These are phyloP conservation scores for Sebastes schlegelii DNA, from an alignment of 2,113 vertebrate genomes.

Conservation along the genomic window DNA sequence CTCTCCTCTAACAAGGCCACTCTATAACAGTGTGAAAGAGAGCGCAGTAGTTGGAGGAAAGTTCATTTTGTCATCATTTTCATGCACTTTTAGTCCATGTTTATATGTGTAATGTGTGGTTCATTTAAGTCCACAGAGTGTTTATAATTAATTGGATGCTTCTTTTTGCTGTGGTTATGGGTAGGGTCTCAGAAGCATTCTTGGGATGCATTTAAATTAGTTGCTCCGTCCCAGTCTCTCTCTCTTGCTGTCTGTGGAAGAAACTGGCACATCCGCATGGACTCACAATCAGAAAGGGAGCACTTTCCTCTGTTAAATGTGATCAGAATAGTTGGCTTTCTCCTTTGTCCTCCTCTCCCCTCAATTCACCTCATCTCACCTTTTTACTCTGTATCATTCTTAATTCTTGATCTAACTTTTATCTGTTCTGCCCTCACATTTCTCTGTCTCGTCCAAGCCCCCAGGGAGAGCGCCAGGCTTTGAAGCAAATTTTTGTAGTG, in stretches of 20 bases:
- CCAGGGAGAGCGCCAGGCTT: too few species aligned
- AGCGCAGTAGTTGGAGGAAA: slow-evolving; percentile 12
- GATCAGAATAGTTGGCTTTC: slow-evolving; percentile 9
- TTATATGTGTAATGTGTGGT: background rate
- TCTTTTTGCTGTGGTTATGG: slow-evolving; percentile 11
- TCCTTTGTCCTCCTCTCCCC: background rate
- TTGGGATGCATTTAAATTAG: slow-evolving; percentile 17
- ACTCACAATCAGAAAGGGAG: slow-evolving; percentile 25
- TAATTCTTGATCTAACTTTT: background rate
- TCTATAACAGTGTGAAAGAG: slow-evolving; percentile 13
- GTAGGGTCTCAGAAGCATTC: slow-evolving; percentile 22
- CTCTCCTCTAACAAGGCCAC: slow-evolving; percentile 47
- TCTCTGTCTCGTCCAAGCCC: too few species aligned
- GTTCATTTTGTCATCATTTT: slow-evolving; percentile 11
- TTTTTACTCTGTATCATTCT: background rate
- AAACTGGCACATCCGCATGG: slow-evolving; percentile 14
- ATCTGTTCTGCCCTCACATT: background rate
- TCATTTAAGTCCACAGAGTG: background rate
- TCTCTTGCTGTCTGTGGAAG: background rate
- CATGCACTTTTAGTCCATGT: background rate
- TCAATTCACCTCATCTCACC: slow-evolving; percentile 1
- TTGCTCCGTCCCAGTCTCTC: background rate
- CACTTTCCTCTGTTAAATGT: slow-evolving; percentile 27
- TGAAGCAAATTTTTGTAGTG: too few species aligned
- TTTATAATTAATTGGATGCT: background rate